These are phyloP conservation scores for Magallana angulata DNA, from an alignment of 1,140 invertebrate genomes.

Conservation along the genomic window DNA sequence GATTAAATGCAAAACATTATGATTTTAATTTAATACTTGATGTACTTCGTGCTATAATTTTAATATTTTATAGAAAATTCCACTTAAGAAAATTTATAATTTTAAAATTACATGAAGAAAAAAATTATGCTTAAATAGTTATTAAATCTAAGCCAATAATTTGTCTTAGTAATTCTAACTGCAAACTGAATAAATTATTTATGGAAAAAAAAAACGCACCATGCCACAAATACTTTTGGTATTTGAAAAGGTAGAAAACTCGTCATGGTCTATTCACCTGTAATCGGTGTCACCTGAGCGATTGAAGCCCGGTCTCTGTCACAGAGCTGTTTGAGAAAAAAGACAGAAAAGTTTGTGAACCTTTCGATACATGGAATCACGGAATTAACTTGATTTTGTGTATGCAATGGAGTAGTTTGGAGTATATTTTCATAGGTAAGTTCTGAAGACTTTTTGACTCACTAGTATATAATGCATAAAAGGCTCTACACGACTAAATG, in stretches of 20 bases:
- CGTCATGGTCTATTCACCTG: conserved; percentile 21
- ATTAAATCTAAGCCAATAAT: too few relatives aligned
- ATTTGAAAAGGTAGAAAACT: background rate
- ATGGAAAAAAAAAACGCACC: too few relatives aligned
- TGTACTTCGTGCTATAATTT: too few relatives aligned
- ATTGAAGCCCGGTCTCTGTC: conserved; percentile 8
- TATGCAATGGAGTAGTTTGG: conserved; percentile 15
- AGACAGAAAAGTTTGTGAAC: conserved; percentile 1
- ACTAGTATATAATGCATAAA: background rate
- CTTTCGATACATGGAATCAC: background rate
- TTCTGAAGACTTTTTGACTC: background rate
- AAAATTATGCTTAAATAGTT: too few relatives aligned
- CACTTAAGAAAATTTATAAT: too few relatives aligned
- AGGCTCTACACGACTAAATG: background rate
- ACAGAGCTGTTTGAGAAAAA: conserved; percentile 11
- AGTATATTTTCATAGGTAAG: background rate
- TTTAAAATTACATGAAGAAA: too few relatives aligned
- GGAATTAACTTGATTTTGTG: background rate
- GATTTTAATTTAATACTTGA: too few relatives aligned
- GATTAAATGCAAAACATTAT: too few relatives aligned
- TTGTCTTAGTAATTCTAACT: too few relatives aligned
- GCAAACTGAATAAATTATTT: too few relatives aligned
- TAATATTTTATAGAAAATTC: too few relatives aligned
- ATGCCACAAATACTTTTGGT: too few relatives aligned
- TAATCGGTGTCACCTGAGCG: conserved; percentile 30